Evolutionary conservation across 2,888 invertebrate species (phyloP), one percentile per base, ranked within the genome.

Genomic region (Encarsia formosa): DNA sequence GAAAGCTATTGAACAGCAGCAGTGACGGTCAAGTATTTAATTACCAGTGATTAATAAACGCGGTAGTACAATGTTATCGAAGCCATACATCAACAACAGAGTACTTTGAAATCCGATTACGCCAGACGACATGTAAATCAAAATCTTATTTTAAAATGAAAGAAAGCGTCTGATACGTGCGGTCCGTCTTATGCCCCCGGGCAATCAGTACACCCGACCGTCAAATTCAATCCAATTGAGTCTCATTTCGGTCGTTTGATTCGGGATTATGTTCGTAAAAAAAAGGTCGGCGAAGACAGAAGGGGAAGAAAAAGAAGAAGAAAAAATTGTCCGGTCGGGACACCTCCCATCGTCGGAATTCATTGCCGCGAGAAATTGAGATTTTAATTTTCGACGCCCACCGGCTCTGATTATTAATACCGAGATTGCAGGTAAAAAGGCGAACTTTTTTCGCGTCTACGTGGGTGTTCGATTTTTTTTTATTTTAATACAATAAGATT

Each of bases 211-310:
- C n/a, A n/a, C n/a, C 16, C 39, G 53, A 41, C 47, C 50, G 50
- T 53, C 53, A 56, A 56, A 56, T 56, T 53, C 56, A 42, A 56
- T 50, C 56, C 50, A 56, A 56, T 56, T 56, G 53, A 50, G 38
- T 23, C 35, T 56, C 53, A 39, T 56, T n/a, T 56, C 13, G 18
- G 20, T 16, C 50, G 41, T 53, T 53, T 51, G 40, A 50, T 53
- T 56, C 50, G 53, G 41, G 37, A 56, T 43, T 31, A 49, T n/a
- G n/a, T 46, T 42, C 45, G 38, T 43, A 24, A 23, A 24, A 24
- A 23, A 24, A 9, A 22, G 39, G 26, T 19, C n/a, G 24, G 34
- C 2, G 39, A 2, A 9, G 2, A 13, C 5, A 3, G 13, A n/a
- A n/a, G n/a, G 22, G 15, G 31, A 31, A 15, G 5, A 4, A 15